These are phyloP conservation scores for Heteromurus nitidus DNA, from an alignment of 2,888 invertebrate genomes.

Conservation along the genomic window DNA sequence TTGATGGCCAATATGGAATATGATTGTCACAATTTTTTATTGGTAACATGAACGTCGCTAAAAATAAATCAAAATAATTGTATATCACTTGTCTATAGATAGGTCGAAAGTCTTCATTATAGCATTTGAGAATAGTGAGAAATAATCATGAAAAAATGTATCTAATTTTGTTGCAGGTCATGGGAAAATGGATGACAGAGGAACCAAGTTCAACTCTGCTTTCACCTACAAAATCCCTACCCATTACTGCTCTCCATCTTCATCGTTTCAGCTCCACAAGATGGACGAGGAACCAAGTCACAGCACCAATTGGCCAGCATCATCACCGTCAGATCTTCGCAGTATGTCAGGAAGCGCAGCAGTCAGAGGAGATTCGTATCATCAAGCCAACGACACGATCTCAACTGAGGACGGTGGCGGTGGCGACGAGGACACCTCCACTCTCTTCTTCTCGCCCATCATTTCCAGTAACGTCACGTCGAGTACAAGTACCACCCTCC, in stretches of 20 bases:
- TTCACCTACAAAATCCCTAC: slow-evolving; percentile 46
- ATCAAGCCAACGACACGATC: slow-evolving; percentile 26
- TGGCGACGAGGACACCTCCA: slow-evolving; percentile 11
- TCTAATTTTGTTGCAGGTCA: slow-evolving; percentile 63
- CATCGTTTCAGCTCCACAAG: slow-evolving; percentile 18
- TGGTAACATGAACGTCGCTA: too few relatives aligned
- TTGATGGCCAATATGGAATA: too few relatives aligned
- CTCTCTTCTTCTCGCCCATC: slow-evolving; percentile 33
- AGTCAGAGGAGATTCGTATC: too few relatives aligned
- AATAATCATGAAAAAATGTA: too few relatives aligned
- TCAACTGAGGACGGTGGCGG: slow-evolving; percentile 22
- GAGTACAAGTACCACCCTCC: slow-evolving; percentile 17
- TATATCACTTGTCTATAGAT: too few relatives aligned
- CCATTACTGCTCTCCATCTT: slow-evolving; percentile 32
- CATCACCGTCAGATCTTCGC: slow-evolving; percentile 18
- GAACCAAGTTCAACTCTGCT: slow-evolving; percentile 56
- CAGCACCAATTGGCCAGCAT: not conserved
- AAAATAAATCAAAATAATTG: too few relatives aligned
- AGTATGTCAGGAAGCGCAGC: slow-evolving; percentile 23
- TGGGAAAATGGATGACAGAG: slow-evolving; percentile 68
- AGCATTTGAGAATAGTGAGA: too few relatives aligned
- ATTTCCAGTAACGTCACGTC: too few relatives aligned
- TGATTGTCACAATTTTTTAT: too few relatives aligned
- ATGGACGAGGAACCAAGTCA: not conserved
- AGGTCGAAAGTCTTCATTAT: too few relatives aligned